Conservation (phyloP, 2,113 vertebrate species). For the Platysteira castanea region DNA sequence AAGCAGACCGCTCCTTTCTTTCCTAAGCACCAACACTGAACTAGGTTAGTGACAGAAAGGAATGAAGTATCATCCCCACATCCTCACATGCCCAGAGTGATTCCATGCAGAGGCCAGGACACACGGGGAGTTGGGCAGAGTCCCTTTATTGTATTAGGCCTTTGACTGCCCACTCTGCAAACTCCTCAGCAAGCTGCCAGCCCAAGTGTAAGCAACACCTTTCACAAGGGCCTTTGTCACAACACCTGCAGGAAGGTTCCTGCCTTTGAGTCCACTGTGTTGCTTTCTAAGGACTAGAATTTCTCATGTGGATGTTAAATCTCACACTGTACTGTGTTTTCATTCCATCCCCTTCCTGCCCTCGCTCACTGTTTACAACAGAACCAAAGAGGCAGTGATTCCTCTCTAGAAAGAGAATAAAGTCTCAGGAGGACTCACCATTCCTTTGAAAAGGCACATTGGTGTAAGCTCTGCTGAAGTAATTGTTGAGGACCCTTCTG, state of each 20-base stretch:
- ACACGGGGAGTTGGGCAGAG: background rate
- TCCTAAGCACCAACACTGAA: background rate
- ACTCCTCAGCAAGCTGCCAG: background rate
- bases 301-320: background rate
- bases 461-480: constrained; percentile 80
- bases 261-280: background rate
- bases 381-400: background rate
- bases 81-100: background rate
- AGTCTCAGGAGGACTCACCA: constrained; percentile 74
- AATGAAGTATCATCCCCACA: background rate
- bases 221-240: background rate
- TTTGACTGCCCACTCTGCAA: background rate
- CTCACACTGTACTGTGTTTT: background rate
- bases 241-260: background rate
- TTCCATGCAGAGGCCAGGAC: background rate
- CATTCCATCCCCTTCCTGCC: background rate
- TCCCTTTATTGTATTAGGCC: background rate
- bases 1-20: background rate
- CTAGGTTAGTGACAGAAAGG: background rate
- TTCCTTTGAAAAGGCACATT: constrained; percentile 85
- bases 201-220: background rate
- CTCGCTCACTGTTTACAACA: background rate
- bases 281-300: background rate
- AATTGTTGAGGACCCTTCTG: constrained; percentile 80
- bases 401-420: too few species aligned